Evolutionary conservation across 2,888 invertebrate species (phyloP).

Genomic region (Tryphoninae sp.): DNA sequence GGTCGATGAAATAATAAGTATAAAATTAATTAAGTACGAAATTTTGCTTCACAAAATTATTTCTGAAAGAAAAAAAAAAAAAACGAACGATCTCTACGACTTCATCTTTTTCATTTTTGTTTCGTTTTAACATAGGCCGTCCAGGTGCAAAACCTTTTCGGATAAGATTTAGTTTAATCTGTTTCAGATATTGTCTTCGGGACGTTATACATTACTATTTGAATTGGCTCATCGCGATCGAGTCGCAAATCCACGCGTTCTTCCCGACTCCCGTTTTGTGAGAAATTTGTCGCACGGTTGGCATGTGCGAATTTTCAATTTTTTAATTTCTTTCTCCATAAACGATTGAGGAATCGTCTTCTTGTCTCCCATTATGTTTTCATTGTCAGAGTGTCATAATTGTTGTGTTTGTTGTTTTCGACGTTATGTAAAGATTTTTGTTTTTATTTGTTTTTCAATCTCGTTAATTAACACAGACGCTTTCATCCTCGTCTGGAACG

Average conservation of each 20-base stretch:
- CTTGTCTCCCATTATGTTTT: slow-evolving; percentile 40
- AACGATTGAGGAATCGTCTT: slow-evolving; percentile 17
- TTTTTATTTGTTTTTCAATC: not conserved
- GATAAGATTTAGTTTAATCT: slow-evolving; percentile 66
- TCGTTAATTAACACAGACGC: slow-evolving; percentile 38
- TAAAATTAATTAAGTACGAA: not conserved
- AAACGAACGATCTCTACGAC: slow-evolving; percentile 44
- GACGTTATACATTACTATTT: slow-evolving; percentile 79
- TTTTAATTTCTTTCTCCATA: slow-evolving; percentile 12
- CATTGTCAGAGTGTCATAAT: slow-evolving; percentile 28
- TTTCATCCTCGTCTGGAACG: slow-evolving; percentile 31
- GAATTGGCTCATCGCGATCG: slow-evolving; percentile 71
- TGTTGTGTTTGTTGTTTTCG: slow-evolving; percentile 3
- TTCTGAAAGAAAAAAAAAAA: too few relatives aligned
- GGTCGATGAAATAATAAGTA: slow-evolving; percentile 7
- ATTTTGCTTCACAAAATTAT: slow-evolving; percentile 14
- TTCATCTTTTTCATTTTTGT: slow-evolving; percentile 34
- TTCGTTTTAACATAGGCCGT: slow-evolving; percentile 71
- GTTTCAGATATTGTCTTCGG: slow-evolving; percentile 77
- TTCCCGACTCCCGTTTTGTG: slow-evolving; percentile 2
- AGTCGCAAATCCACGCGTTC: slow-evolving; percentile 37
- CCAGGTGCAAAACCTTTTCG: slow-evolving; percentile 65
- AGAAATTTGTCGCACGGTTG: slow-evolving; percentile 18
- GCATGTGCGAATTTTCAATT: slow-evolving; percentile 3
- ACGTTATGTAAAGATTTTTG: not conserved